These are phyloP conservation scores for Heterotis niloticus DNA, from an alignment of 2,113 vertebrate genomes.

Conservation along the genomic window DNA sequence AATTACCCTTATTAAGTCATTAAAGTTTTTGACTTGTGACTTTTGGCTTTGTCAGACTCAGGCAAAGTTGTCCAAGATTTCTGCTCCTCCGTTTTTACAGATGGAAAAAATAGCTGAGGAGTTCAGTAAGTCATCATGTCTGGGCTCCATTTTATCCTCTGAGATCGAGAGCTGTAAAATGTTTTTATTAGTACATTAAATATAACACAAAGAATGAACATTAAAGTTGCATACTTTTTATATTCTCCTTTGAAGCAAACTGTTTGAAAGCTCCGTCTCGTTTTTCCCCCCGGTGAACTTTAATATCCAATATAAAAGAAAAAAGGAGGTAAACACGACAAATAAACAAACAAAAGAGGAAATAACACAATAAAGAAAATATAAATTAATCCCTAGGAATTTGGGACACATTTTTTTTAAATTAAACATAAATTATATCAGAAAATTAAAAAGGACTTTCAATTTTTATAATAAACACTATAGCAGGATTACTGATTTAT, in stretches of 20 bases:
- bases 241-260: background rate
- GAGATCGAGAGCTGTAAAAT: background rate
- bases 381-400: background rate
- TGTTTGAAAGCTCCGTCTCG: background rate
- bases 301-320: too few species aligned
- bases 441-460: background rate
- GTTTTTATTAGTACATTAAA: slow-evolving; percentile 13
- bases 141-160: background rate
- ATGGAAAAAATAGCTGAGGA: background rate
- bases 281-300: background rate
- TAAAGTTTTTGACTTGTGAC: slow-evolving; percentile 48
- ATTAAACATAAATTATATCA: background rate
- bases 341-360: background rate
- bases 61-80: slow-evolving; percentile 48
- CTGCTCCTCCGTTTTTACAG: background rate
- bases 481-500: too few species aligned
- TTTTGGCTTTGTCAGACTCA: slow-evolving; percentile 43
- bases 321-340: background rate
- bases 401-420: background rate
- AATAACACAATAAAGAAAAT: background rate
- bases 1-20: slow-evolving; percentile 62
- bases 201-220: background rate
- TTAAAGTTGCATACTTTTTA: background rate
- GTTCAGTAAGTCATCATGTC: background rate
- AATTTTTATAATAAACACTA: too few species aligned